phyloP scores from a whole-genome alignment of 2,797 vertebrate species.

The Danio choprae region DNA sequence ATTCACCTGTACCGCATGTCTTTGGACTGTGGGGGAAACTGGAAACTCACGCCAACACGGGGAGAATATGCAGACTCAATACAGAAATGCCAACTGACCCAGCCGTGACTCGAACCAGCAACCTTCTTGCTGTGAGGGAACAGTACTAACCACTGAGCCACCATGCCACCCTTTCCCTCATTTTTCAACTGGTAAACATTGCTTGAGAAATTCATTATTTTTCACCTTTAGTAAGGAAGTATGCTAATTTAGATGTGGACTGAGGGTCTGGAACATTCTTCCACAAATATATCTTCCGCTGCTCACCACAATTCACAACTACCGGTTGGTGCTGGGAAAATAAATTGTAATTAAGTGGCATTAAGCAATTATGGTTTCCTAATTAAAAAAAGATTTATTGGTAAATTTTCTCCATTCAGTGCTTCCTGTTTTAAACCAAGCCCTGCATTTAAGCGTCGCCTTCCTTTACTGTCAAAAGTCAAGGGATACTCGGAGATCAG shows the following conservation, averaged over 20 bases:
- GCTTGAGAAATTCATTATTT: too few relatives aligned
- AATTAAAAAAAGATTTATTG: slow-evolving; percentile 70
- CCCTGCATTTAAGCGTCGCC: slow-evolving; percentile 70
- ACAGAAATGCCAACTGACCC: too few relatives aligned
- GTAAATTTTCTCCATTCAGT: slow-evolving; percentile 67
- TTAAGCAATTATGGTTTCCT: slow-evolving; percentile 74
- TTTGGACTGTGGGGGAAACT: too few relatives aligned
- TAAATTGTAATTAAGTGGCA: slow-evolving; percentile 74
- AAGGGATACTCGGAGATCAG: slow-evolving; percentile 32
- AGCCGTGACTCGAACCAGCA: too few relatives aligned
- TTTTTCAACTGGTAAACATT: too few relatives aligned
- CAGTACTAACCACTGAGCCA: too few relatives aligned
- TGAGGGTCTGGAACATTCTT: slow-evolving; percentile 74
- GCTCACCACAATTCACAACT: slow-evolving; percentile 72
- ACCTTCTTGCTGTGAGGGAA: too few relatives aligned
- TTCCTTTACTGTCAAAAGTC: slow-evolving; percentile 53
- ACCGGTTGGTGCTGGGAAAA: slow-evolving; percentile 70
- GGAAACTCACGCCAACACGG: too few relatives aligned
- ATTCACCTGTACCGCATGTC: too few relatives aligned
- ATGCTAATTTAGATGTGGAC: neutral
- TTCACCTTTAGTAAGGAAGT: too few relatives aligned
- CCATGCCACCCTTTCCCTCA: too few relatives aligned
- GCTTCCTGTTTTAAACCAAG: slow-evolving; percentile 68
- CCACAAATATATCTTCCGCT: slow-evolving; percentile 72
- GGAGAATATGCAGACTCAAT: too few relatives aligned